Evolutionary conservation across 2,797 vertebrate species (phyloP), one percentile per base, ranked within the genome.

Genomic region (Sylvilagus floridanus): DNA sequence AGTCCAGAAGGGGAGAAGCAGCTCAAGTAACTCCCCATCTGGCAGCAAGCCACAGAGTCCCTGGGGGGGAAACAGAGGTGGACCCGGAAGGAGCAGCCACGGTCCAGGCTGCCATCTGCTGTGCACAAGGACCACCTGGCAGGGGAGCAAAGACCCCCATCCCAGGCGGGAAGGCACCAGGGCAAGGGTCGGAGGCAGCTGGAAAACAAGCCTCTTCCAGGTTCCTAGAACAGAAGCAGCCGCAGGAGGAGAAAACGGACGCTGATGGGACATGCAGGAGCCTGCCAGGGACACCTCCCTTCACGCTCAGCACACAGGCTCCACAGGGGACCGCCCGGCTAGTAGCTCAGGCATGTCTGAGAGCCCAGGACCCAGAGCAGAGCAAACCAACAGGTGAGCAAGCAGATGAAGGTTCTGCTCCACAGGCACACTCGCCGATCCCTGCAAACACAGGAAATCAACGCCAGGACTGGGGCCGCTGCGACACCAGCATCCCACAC

Each of bases 221-320:
- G 42, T 7, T 42, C 95, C 65, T 47, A 9, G 57, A 28, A 35
- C 57, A 57, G 28, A 72, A 63, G 32, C 10, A 35, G 62, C 52
- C 13, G 30, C 17, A 30, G 66, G 24, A 91, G 47, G 9, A 79
- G 77, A 42, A 81, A 65, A 30, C 0, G 0, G 62, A 37, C 24
- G 7, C 6, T 30, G 57, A n/a, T 8, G 0, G 12, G n/a, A 35
- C 10, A n/a, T n/a, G 7, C n/a, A n/a, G 17, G 28, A 2, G 8
- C 37, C 24, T 2, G 32, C 12, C 66, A 60, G n/a, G n/a, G n/a
- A 28, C 19, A 0, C 19, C 62, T 79, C 75, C 24, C 2, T 19
- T 50, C 62, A 52, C 50, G 54, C 47, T 73, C 63, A n/a, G 84
- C 13, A 26, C 1, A 0, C 21, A 54, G 16, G 24, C 69, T 75